phyloP scores from a whole-genome alignment of 2,888 invertebrate species.

The Andricus quercusramuli region DNA sequence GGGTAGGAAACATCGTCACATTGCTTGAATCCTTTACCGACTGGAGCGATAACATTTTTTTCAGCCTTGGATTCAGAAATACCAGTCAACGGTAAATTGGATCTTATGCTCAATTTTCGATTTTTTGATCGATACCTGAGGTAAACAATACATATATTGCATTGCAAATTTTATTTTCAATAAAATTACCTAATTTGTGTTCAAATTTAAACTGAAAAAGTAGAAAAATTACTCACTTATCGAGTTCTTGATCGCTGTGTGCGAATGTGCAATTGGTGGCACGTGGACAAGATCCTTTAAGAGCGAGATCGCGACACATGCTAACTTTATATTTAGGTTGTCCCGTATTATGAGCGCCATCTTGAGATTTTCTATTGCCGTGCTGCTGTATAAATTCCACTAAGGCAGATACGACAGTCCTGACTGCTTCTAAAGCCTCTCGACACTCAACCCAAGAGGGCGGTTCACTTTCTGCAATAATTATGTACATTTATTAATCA shows the following conservation, averaged over 20 bases:
- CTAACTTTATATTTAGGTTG: conserved; percentile 93
- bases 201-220: neutral
- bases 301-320: conserved; percentile 91
- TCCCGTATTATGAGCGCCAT: conserved; percentile 80
- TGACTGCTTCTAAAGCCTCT: conserved; percentile 85
- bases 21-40: conserved; percentile 72
- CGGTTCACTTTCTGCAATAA: conserved; percentile 81
- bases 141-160: conserved; percentile 40
- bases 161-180: conserved; percentile 28
- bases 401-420: conserved; percentile 87
- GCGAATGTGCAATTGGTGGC: conserved; percentile 95
- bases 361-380: conserved; percentile 84
- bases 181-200: neutral
- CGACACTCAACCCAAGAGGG: conserved; percentile 84
- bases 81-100: conserved; percentile 64
- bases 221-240: conserved; percentile 81
- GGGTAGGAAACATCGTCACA: conserved; percentile 75
- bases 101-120: conserved; percentile 80
- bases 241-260: conserved; percentile 94
- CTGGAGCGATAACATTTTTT: conserved; percentile 66
- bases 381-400: conserved; percentile 89
- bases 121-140: conserved; percentile 83
- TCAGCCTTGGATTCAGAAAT: conserved; percentile 68
- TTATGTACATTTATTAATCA: neutral
- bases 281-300: conserved; percentile 90